Conservation (phyloP, 2,888 invertebrate genomes). For the Caenorhabditis imperialis region DNA sequence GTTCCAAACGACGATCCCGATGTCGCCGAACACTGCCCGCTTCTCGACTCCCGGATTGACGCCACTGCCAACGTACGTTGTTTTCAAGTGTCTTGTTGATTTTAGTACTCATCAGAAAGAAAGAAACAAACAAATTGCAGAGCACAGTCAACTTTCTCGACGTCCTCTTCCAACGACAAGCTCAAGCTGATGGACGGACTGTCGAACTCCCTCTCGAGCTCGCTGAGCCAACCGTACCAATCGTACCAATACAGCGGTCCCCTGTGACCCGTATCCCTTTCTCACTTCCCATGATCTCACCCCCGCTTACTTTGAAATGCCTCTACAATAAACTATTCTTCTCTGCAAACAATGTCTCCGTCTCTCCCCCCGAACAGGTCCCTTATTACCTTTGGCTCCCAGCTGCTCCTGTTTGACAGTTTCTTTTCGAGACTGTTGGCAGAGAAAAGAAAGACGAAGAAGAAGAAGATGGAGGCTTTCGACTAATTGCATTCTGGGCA, state of each 20-base stretch:
- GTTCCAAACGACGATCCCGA: constrained; percentile 46
- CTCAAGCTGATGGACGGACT: constrained; percentile 52
- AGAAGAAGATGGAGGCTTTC: not conserved
- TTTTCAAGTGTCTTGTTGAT: no score
- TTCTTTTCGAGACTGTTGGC: constrained; percentile 2
- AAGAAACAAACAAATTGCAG: constrained; percentile 31
- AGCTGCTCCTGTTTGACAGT: constrained; percentile 32
- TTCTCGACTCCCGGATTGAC: constrained; percentile 28
- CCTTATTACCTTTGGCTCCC: constrained; percentile 35
- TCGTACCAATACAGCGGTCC: constrained; percentile 50
- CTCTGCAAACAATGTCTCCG: constrained; percentile 18
- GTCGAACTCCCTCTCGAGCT: constrained; percentile 34
- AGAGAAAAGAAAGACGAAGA: no score
- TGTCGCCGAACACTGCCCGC: constrained; percentile 28
- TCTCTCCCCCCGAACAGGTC: constrained; percentile 19
- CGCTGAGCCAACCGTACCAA: constrained; percentile 47
- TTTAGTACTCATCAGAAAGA: no score
- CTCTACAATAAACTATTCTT: not conserved
- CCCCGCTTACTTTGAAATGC: constrained; percentile 10
- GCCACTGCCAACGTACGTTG: constrained; percentile 32
- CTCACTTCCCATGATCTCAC: not conserved
- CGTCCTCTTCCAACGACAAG: constrained; percentile 33
- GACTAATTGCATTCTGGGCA: constrained; percentile 43
- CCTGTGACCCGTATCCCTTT: constrained; percentile 17
- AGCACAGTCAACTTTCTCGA: constrained; percentile 29